Evolutionary conservation across 1,140 invertebrate genomes (phyloP).

Genomic region (Ditylenchus dipsaci): DNA sequence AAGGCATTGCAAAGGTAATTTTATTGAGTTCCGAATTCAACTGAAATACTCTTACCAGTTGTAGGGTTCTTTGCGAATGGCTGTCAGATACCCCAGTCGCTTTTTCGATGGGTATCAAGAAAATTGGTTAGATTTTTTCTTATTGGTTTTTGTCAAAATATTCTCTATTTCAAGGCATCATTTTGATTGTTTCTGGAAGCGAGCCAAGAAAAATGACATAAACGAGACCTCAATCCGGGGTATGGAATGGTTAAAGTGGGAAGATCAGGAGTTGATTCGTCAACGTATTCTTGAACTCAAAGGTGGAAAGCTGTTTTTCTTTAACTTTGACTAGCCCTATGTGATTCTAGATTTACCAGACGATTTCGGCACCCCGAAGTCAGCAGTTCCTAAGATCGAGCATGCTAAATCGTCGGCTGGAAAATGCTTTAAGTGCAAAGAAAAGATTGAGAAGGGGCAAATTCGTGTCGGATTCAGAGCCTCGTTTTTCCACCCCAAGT

Average conservation of each 20-base stretch:
- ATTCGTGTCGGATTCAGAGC: constrained; percentile 35
- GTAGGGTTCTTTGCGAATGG: constrained; percentile 41
- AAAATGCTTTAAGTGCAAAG: constrained; percentile 72
- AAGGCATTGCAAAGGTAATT: constrained; percentile 73
- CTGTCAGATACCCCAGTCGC: constrained; percentile 27
- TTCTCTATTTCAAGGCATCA: constrained; percentile 69
- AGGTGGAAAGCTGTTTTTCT: constrained; percentile 12
- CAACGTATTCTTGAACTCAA: constrained; percentile 27
- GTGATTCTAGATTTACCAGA: background rate
- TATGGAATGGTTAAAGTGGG: constrained; percentile 47
- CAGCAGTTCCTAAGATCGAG: constrained; percentile 28
- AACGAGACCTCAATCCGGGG: constrained; percentile 50
- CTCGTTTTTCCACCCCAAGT: constrained; percentile 38
- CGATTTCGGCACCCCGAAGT: constrained; percentile 20
- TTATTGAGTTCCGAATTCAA: too few relatives aligned
- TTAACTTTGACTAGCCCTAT: background rate
- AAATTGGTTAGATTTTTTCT: constrained; percentile 36
- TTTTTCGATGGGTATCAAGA: constrained; percentile 52
- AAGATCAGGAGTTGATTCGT: constrained; percentile 47
- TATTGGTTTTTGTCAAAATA: background rate
- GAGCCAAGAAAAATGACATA: constrained; percentile 28
- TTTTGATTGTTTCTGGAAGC: constrained; percentile 75
- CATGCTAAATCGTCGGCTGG: constrained; percentile 65
- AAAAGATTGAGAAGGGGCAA: constrained; percentile 64
- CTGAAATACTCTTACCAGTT: too few relatives aligned